phyloP scores from a whole-genome alignment of 2,888 invertebrate genomes.

The Drosophila demipolita region DNA sequence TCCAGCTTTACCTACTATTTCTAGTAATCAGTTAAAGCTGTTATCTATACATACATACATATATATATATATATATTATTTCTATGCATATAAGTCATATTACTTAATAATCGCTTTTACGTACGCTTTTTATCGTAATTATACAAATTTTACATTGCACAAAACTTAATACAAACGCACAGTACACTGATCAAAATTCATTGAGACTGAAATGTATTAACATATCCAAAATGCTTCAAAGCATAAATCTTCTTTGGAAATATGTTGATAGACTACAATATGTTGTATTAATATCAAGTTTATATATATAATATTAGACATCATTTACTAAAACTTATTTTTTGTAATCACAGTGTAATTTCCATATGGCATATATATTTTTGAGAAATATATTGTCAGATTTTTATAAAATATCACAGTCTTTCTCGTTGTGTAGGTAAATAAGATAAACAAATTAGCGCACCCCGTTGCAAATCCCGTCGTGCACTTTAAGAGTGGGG shows the following conservation, averaged over 20 bases:
- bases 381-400: neutral
- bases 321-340: too few species aligned
- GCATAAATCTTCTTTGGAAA: neutral
- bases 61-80: neutral
- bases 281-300: too few species aligned
- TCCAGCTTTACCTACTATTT: slow-evolving; percentile 1
- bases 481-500: neutral
- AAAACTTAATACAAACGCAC: neutral
- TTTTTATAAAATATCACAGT: neutral
- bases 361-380: neutral
- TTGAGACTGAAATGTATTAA: neutral
- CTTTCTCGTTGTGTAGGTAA: slow-evolving; percentile 15
- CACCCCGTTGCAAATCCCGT: slow-evolving; percentile 4
- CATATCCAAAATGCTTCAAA: neutral
- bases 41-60: neutral
- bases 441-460: slow-evolving; percentile 21
- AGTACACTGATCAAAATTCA: slow-evolving; percentile 19
- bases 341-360: too few species aligned
- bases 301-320: too few species aligned
- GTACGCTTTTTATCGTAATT: slow-evolving; percentile 13
- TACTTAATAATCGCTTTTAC: slow-evolving; percentile 19
- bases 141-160: neutral
- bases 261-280: neutral
- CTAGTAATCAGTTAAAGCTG: slow-evolving; percentile 7
- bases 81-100: neutral